Conservation (phyloP, 2,113 vertebrate species). For the Hippocampus zosterae region DNA sequence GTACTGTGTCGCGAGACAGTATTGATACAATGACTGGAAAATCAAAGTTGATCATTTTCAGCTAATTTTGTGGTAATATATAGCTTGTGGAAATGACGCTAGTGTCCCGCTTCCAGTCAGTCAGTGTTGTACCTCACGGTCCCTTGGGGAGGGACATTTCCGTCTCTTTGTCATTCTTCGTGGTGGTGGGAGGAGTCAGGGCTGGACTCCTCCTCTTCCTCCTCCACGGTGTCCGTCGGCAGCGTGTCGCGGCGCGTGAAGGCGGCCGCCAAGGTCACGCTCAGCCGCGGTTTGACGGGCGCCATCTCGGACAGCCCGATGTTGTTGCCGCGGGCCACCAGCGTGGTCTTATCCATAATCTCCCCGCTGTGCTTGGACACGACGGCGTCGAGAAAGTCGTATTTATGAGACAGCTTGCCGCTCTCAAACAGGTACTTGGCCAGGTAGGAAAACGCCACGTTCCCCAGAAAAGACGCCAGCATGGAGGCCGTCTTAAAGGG, state of each 20-base stretch:
- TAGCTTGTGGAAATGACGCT: conserved; percentile 14
- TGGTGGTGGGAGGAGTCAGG: conserved; percentile 85
- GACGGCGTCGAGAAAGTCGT: conserved; percentile 92
- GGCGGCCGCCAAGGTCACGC: conserved; percentile 82
- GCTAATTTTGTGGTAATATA: not conserved
- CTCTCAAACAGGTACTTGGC: conserved; percentile 96
- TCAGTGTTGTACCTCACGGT: conserved; percentile 23
- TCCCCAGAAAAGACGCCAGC: conserved; percentile 86
- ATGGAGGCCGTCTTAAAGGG: conserved; percentile 94
- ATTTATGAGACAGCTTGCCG: conserved; percentile 87
- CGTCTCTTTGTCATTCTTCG: conserved; percentile 65
- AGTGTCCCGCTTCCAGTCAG: conserved; percentile 29
- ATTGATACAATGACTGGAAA: not conserved
- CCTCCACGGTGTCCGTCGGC: conserved; percentile 59
- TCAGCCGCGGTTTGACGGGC: conserved; percentile 86
- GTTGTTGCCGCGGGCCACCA: conserved; percentile 90
- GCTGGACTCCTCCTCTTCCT: conserved; percentile 82
- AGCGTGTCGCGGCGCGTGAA: conserved; percentile 92
- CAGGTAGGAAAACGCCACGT: conserved; percentile 84
- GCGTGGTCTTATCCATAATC: conserved; percentile 95
- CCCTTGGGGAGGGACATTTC: conserved; percentile 10
- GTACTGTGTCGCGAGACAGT: not conserved
- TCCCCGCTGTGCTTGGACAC: conserved; percentile 90
- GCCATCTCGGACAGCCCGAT: conserved; percentile 90
- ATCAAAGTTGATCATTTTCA: not conserved